Conservation (phyloP, 2,797 vertebrate species). For the Merluccius polli region DNA sequence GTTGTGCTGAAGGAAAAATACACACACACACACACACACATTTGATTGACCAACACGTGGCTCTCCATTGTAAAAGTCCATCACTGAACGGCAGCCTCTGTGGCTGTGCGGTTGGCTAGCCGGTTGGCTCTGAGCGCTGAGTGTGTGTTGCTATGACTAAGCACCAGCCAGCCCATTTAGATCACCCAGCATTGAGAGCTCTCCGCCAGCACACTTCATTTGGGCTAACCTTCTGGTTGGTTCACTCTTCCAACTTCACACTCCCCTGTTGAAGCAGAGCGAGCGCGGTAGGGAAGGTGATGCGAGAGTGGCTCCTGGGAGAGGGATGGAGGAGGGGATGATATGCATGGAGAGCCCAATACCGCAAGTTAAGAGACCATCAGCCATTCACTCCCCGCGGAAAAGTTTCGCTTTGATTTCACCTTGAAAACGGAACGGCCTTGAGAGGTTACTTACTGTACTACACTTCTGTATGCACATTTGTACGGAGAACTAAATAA, state of each 20-base stretch:
- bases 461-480: conserved; percentile 1
- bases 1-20: not conserved
- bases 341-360: conserved; percentile 4
- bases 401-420: not conserved
- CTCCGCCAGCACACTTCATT: conserved; percentile 52
- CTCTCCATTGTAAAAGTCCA: not conserved
- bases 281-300: conserved; percentile 39
- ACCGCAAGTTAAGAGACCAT: conserved; percentile 22
- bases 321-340: conserved; percentile 27
- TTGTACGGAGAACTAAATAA: not conserved
- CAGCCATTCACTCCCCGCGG: conserved; percentile 26
- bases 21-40: not conserved
- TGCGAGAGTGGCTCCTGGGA: conserved; percentile 39
- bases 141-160: conserved; percentile 45
- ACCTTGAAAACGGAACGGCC: not conserved
- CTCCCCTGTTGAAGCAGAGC: conserved; percentile 50
- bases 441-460: not conserved
- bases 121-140: conserved; percentile 42
- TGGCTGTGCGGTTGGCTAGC: conserved; percentile 27
- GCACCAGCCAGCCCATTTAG: conserved; percentile 46
- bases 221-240: conserved; percentile 53
- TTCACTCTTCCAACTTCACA: conserved; percentile 50
- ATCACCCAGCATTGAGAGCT: conserved; percentile 45
- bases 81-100: not conserved
- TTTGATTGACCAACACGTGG: not conserved